These are phyloP conservation scores for Dolichotis patagonum DNA, from an alignment of 2,113 vertebrate species.

Conservation along the genomic window DNA sequence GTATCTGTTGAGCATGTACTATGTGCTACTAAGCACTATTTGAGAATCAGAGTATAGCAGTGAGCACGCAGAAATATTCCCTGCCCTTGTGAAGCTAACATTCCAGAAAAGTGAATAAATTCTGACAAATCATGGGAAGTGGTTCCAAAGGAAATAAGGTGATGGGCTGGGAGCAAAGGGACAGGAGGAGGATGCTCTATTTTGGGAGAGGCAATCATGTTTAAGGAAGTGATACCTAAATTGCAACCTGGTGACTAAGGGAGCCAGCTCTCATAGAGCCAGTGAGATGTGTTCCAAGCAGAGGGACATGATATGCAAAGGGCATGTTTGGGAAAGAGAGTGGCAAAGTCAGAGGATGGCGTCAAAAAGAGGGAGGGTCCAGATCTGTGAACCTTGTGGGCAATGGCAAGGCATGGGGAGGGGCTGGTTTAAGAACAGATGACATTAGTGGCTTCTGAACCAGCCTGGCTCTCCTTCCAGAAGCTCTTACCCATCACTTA, in stretches of 20 bases:
- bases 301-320: not conserved
- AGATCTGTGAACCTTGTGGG: not conserved
- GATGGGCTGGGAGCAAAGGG: not conserved
- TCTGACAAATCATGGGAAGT: not conserved
- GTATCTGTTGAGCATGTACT: not conserved
- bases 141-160: not conserved
- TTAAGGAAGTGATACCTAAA: not conserved
- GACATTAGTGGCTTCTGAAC: not conserved
- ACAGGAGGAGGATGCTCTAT: not conserved
- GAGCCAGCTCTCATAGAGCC: not conserved
- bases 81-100: not conserved
- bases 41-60: not conserved
- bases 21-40: not conserved
- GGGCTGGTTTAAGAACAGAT: not conserved
- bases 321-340: not conserved
- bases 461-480: not conserved
- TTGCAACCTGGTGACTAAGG: not conserved
- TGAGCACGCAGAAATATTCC: not conserved
- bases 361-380: not conserved
- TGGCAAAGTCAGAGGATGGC: not conserved
- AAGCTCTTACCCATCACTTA: not conserved
- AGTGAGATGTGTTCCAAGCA: not conserved
- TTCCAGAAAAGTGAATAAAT: not conserved
- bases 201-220: not conserved
- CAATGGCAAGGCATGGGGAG: not conserved